Evolutionary conservation across 2,888 invertebrate genomes (phyloP).

Genomic region (Phengaris arion): DNA sequence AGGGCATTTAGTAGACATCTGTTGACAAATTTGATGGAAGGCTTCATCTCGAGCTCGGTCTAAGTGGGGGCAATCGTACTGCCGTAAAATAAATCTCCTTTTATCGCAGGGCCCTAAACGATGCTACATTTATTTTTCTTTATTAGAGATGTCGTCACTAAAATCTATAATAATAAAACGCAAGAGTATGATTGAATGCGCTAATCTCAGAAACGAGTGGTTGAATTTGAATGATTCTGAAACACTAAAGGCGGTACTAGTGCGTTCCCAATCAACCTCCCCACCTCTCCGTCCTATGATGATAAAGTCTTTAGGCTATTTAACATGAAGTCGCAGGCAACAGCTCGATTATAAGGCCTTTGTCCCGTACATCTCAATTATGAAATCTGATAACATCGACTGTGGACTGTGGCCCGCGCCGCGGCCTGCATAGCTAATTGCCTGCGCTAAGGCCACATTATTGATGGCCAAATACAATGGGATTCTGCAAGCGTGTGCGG

Average conservation of each 20-base stretch:
- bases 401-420: background rate
- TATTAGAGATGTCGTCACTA: background rate
- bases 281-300: too few relatives aligned
- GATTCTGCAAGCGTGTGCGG: background rate
- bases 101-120: background rate
- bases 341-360: background rate
- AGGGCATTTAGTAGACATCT: background rate
- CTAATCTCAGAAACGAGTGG: background rate
- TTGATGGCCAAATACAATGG: background rate
- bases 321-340: too few relatives aligned
- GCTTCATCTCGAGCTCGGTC: slow-evolving; percentile 1
- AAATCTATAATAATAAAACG: background rate
- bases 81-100: slow-evolving; percentile 11
- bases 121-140: background rate
- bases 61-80: background rate
- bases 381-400: background rate
- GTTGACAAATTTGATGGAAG: slow-evolving; percentile 10
- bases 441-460: background rate
- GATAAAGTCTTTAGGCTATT: background rate
- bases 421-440: slow-evolving; percentile 1
- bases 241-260: too few relatives aligned
- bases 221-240: background rate
- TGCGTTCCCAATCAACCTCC: too few relatives aligned
- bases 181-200: background rate
- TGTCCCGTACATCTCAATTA: slow-evolving; percentile 1